Percentiles rank a stretch among this genome's conserved stretches.
Evolutionary conservation across 1,140 invertebrate genomes (phyloP).

Genomic region (Euura saliciscinereae): DNA sequence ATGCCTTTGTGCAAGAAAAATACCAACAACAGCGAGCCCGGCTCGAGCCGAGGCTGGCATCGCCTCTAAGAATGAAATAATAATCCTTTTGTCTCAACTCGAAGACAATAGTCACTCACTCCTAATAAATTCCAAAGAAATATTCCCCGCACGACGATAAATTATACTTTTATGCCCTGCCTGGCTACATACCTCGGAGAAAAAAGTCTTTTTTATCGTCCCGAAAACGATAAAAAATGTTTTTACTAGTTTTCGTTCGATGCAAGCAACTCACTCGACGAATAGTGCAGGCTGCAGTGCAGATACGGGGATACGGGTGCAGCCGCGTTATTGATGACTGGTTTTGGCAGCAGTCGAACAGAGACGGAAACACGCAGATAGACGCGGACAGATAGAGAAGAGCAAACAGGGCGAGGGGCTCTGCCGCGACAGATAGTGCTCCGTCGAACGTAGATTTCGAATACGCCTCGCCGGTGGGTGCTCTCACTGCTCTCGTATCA

Average conservation of each 20-base stretch:
- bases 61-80: conserved; percentile 4
- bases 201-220: neutral
- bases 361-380: neutral
- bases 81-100: neutral
- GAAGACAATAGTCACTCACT: neutral
- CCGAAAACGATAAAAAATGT: too few relatives aligned
- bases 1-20: too few relatives aligned
- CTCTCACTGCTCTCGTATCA: too few relatives aligned
- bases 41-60: too few relatives aligned
- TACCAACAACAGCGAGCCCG: too few relatives aligned
- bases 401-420: neutral
- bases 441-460: neutral
- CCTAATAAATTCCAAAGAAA: neutral
- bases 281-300: neutral
- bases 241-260: too few relatives aligned
- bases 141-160: neutral
- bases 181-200: neutral
- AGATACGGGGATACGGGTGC: neutral
- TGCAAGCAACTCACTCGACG: neutral
- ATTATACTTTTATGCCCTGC: neutral
- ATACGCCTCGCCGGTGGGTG: neutral
- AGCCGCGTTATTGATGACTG: neutral
- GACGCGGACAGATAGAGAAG: neutral
- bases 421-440: neutral
- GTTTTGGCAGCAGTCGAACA: neutral